Evolutionary conservation across 2,888 invertebrate genomes (phyloP), one percentile per base, ranked within the genome.

Genomic region (Plebejus anna): DNA sequence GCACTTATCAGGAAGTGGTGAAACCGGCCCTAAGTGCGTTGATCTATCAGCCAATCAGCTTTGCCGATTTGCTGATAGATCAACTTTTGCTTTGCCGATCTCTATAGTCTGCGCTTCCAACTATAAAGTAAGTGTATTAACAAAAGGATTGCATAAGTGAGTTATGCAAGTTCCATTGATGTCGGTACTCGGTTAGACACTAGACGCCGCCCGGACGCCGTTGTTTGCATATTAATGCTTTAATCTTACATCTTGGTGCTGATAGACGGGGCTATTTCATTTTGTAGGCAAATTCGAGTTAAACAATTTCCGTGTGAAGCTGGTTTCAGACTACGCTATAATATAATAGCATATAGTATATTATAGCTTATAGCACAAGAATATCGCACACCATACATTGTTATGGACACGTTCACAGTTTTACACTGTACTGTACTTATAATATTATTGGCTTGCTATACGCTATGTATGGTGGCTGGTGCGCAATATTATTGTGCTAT

Each of bases 161-260:
- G 47, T 59, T 73, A 76, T 75, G 78, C 75, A 70, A 75, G 70
- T 55, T 73, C 22, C 55, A 73, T 55, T 9, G 16, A 47, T 32
- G 73, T 73, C 51, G 32, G 47, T 9, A 47, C 47, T 47, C 47
- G 47, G 28, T 51, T 51, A 73, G 73, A 73, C 73, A 51, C 70
- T 66, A 76, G 75, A 57, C 76, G 75, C 66, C 75, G 76, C 75
- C 75, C 61, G 71, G 42, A 32, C 75, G 47, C 77, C 76, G 78
- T 77, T 73, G 80, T 81, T 80, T 79, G 80, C 79, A 81, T 82
- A 81, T 81, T 81, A 80, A 82, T 81, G 76, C 70, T 51, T 75
- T 78, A 79, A 79, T 81, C 81, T 79, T 75, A 71, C 51, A 28
- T 51, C 55, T 73, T 73, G 6, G 16, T 32, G 32, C 51, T 32